These are phyloP conservation scores for Ostrea denselamellosa DNA, from an alignment of 1,140 invertebrate genomes.

Conservation along the genomic window DNA sequence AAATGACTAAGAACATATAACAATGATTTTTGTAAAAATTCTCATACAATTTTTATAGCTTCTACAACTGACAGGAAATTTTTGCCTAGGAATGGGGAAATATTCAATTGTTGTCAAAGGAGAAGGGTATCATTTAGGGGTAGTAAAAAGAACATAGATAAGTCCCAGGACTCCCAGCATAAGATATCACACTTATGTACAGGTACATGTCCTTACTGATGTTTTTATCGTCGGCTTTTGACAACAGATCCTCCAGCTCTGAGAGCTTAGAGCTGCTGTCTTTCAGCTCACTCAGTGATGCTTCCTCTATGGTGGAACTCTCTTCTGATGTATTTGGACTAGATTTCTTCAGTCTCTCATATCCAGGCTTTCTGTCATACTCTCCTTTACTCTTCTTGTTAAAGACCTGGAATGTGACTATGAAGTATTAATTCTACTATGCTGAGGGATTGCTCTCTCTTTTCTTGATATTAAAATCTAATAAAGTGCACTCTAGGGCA, in stretches of 20 bases:
- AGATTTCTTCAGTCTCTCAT: neutral
- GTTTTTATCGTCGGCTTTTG: conserved; percentile 68
- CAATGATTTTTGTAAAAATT: too few relatives aligned
- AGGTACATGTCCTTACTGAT: conserved; percentile 63
- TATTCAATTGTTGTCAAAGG: too few relatives aligned
- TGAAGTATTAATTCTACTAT: neutral
- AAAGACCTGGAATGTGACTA: conserved; percentile 58
- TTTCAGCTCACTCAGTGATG: neutral
- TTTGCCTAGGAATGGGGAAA: too few relatives aligned
- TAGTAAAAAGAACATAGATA: too few relatives aligned
- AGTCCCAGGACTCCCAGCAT: neutral
- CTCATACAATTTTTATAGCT: too few relatives aligned
- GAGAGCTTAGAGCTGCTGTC: conserved; percentile 57
- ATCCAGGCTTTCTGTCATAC: conserved; percentile 16
- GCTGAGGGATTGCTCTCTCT: neutral
- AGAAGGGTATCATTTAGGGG: too few relatives aligned
- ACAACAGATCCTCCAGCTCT: conserved; percentile 70
- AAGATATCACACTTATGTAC: neutral
- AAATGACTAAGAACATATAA: too few relatives aligned
- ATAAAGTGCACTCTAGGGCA: neutral
- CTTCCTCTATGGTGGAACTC: neutral
- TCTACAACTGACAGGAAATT: too few relatives aligned
- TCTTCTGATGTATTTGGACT: neutral
- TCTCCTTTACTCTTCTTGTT: conserved; percentile 51
- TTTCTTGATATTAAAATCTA: neutral